Evolutionary conservation across 1,140 invertebrate species (phyloP).

Genomic region (Diorhabda sublineata): DNA sequence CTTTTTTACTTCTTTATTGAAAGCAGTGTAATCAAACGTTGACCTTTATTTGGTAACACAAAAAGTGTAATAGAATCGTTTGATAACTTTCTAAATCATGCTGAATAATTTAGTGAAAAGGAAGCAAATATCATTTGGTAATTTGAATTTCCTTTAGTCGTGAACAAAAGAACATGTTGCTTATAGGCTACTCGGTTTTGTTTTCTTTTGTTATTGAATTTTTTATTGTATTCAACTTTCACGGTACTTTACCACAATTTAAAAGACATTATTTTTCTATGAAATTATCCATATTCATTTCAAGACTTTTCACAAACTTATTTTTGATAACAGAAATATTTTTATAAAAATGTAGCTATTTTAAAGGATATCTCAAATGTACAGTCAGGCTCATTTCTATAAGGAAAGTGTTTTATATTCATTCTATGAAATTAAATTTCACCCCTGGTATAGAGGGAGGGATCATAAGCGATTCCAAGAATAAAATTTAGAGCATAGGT

Average conservation of each 20-base stretch:
- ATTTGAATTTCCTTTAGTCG: constrained; percentile 25
- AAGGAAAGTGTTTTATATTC: too few species aligned
- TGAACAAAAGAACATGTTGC: constrained; percentile 20
- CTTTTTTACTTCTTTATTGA: not conserved
- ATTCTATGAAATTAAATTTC: too few species aligned
- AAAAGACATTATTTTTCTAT: too few species aligned
- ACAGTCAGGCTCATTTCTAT: too few species aligned
- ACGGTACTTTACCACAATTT: not conserved
- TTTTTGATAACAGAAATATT: too few species aligned
- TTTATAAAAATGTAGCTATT: too few species aligned
- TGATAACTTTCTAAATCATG: constrained; percentile 28
- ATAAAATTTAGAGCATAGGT: too few species aligned
- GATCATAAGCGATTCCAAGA: too few species aligned
- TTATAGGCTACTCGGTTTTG: constrained; percentile 15
- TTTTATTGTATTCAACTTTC: constrained; percentile 7
- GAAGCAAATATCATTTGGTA: constrained; percentile 21
- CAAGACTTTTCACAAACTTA: too few species aligned
- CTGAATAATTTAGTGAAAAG: constrained; percentile 26
- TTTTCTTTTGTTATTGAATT: constrained; percentile 19
- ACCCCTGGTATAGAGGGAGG: too few species aligned
- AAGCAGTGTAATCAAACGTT: constrained; percentile 5
- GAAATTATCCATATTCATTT: too few species aligned
- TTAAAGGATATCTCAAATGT: too few species aligned
- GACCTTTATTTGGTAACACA: constrained; percentile 19
- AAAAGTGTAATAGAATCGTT: constrained; percentile 19